Evolutionary conservation across 2,888 invertebrate genomes (phyloP), one percentile per base, ranked within the genome.

Genomic region (Therioaphis trifolii): DNA sequence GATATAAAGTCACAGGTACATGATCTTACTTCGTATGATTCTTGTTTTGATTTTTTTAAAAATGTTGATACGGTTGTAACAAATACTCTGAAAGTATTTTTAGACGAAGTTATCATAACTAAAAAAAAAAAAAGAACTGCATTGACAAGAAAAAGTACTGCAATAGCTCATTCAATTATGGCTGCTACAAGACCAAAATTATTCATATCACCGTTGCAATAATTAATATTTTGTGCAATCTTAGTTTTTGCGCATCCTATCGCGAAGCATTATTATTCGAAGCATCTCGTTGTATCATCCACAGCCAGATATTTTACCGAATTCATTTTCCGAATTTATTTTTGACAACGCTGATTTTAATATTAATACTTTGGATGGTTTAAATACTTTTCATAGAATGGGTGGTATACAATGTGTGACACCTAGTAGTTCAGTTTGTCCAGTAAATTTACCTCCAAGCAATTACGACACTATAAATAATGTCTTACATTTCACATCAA

Each of bases 1-100:
- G 87, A 88, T 86, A 87, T 87, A 63, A 85, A 87, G 74, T 86
- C 86, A 61, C 85, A 85, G 86, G 85, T 86, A 75, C 87, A 87
- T 85, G 86, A 87, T 78, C 86, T 85, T 61, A 86, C 85, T 85
- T 35, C 85, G 78, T 87, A 87, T 86, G 79, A 86, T 85, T 85
- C 85, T 85, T 84, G 84, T 72, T 86, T 86, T 80, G 85, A 87
- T 86, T 85, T 86, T 85, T 85, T 86, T 85, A 85, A 86, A 80
- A 85, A 86, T 84, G 85, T 86, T 29, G 66, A 72, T 27, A 4
- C 11, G 24, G 71, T 71, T 27, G 49, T 71, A 49, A 24, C 71
- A 15, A 49, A 46, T 27, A 71, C 49, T 15, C 49, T 71, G 7
- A 71, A 71, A 49, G 9, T 49, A 5, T 49, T 71, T 71, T 27